Evolutionary conservation across 2,888 invertebrate genomes (phyloP).

Genomic region (Tenodera sinensis): DNA sequence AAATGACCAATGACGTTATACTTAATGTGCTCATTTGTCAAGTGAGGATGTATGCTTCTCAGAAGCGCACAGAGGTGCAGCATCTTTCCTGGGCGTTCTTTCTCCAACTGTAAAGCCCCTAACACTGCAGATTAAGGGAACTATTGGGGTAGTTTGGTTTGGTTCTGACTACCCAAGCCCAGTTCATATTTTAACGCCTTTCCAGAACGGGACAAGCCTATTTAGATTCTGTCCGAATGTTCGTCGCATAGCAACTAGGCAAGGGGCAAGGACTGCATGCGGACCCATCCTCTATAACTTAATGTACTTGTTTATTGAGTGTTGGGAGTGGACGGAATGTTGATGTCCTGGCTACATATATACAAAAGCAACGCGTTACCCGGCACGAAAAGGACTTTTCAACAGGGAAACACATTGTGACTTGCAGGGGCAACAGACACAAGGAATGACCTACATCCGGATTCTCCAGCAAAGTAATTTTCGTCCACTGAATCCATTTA

Average conservation of each 20-base stretch:
- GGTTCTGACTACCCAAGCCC: neutral
- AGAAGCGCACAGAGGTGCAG: too few species aligned
- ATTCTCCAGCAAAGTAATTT: neutral
- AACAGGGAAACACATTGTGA: neutral
- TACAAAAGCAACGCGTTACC: neutral
- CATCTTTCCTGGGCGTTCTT: too few species aligned
- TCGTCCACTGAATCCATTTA: neutral
- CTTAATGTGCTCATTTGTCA: too few species aligned
- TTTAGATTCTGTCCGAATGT: neutral
- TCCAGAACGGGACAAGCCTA: neutral
- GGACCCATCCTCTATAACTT: slow-evolving; percentile 22
- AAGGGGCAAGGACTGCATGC: neutral
- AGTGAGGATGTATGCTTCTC: too few species aligned
- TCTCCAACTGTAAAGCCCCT: too few species aligned
- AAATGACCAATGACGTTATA: too few species aligned
- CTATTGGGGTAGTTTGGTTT: neutral
- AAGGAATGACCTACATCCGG: neutral
- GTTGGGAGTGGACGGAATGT: neutral
- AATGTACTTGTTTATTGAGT: slow-evolving; percentile 29
- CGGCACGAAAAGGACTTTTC: neutral
- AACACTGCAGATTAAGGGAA: too few species aligned
- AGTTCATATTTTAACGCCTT: neutral
- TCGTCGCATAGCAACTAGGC: slow-evolving; percentile 4
- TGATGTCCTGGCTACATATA: neutral
- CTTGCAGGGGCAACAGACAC: neutral